These are phyloP conservation scores for Enteromius treurensis DNA, from an alignment of 2,797 vertebrate species.

Conservation along the genomic window DNA sequence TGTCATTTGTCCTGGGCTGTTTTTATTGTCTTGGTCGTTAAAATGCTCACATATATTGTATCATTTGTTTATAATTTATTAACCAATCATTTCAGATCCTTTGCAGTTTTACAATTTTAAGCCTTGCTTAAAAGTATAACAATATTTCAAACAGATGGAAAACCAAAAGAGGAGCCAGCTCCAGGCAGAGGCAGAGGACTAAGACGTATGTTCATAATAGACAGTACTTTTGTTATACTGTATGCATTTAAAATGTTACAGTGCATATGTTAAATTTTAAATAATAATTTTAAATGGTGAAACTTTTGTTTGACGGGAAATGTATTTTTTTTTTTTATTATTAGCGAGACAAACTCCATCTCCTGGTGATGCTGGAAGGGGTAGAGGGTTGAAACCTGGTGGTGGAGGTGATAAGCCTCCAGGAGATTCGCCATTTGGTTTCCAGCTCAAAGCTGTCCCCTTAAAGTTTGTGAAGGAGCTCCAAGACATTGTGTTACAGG, in stretches of 20 bases:
- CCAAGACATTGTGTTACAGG: conserved; percentile 88
- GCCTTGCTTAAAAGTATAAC: conserved; percentile 20
- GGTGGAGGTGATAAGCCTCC: conserved; percentile 94
- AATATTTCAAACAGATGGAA: conserved; percentile 84
- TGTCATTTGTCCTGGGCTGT: conserved; percentile 28
- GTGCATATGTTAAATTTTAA: neutral
- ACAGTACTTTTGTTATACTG: neutral
- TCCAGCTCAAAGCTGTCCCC: conserved; percentile 94
- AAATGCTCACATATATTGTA: neutral
- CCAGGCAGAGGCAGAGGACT: conserved; percentile 87
- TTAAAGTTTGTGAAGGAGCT: conserved; percentile 95
- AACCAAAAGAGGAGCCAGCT: conserved; percentile 86
- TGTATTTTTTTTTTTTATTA: conserved; percentile 63
- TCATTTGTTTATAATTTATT: neutral
- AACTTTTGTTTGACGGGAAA: neutral
- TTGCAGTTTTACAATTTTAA: conserved; percentile 4
- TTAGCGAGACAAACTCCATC: conserved; percentile 94
- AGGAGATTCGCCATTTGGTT: conserved; percentile 91
- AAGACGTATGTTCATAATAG: conserved; percentile 81
- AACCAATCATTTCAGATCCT: neutral
- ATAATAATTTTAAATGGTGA: neutral
- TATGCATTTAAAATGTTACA: neutral
- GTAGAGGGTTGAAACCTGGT: conserved; percentile 85
- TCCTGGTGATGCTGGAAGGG: conserved; percentile 89
- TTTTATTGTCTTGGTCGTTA: conserved; percentile 34